phyloP scores from a whole-genome alignment of 92 coral and sea anemone species.

The Phymanthus crucifer region DNA sequence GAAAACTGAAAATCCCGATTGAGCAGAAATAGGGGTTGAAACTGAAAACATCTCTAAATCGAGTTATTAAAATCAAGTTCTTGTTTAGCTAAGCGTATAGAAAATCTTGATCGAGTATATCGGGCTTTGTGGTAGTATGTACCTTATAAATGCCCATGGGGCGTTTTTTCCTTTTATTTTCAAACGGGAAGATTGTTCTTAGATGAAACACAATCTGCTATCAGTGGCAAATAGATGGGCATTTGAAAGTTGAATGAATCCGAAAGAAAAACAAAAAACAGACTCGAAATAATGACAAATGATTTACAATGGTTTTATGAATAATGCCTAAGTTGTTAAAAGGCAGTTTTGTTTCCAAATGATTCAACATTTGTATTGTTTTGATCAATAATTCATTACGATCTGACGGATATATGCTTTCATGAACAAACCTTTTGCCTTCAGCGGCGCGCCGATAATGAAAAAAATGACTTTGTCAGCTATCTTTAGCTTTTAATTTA shows the following conservation, averaged over 20 bases:
- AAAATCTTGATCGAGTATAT: too few relatives aligned
- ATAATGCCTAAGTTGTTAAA: neutral
- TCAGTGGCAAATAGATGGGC: too few relatives aligned
- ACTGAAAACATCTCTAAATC: too few relatives aligned
- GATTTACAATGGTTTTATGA: neutral
- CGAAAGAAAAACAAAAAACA: neutral
- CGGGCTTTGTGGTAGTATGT: too few relatives aligned
- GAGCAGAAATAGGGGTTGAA: neutral
- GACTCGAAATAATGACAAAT: neutral
- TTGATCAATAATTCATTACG: neutral
- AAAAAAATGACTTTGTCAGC: neutral
- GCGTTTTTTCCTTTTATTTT: too few relatives aligned
- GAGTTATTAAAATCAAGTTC: too few relatives aligned
- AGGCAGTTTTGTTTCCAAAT: neutral
- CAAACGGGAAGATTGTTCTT: too few relatives aligned
- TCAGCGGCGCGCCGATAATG: neutral
- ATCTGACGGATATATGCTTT: neutral
- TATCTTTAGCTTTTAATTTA: neutral
- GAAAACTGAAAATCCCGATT: neutral
- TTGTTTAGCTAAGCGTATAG: too few relatives aligned
- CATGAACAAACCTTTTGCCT: neutral
- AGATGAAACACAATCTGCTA: too few relatives aligned
- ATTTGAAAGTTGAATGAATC: too few relatives aligned
- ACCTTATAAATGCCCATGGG: too few relatives aligned
- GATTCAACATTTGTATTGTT: neutral